A percentile compares a stretch with the other conserved stretches of the same genome.
Evolutionary conservation across 2,113 vertebrate genomes (phyloP).

Genomic region (Brienomyrus brachyistius): DNA sequence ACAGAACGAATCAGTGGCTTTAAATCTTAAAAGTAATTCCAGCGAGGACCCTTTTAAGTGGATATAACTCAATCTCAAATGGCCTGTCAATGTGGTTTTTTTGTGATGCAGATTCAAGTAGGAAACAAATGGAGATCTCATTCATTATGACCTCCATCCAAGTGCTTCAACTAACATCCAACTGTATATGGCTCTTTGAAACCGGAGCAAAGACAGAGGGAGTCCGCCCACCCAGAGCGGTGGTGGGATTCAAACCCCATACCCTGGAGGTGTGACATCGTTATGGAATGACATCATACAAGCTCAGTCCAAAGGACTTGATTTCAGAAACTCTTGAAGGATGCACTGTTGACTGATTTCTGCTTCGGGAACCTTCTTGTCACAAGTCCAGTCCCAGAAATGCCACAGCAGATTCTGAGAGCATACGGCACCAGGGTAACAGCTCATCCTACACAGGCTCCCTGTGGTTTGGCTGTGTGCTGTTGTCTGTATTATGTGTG

Average conservation of each 20-base stretch:
- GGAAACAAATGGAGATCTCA: not conserved
- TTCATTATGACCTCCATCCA: not conserved
- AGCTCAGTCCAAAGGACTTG: not conserved
- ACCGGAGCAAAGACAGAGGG: not conserved
- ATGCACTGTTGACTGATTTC: not conserved
- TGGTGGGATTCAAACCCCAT: not conserved
- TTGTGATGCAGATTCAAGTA: not conserved
- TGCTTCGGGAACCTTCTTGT: not conserved
- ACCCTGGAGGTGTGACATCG: not conserved
- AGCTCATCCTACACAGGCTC: not conserved
- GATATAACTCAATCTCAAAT: constrained; percentile 6
- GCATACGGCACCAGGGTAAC: not conserved
- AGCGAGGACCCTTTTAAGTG: not conserved
- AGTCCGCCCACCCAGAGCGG: not conserved
- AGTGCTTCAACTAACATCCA: not conserved
- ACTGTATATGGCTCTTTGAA: not conserved
- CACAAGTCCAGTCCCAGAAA: not conserved
- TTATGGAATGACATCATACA: not conserved
- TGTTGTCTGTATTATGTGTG: not conserved
- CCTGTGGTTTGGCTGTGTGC: not conserved
- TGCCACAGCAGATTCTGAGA: not conserved
- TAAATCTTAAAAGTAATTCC: constrained; percentile 2
- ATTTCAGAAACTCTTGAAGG: not conserved
- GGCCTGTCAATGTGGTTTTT: not conserved
- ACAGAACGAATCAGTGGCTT: constrained; percentile 20